Evolutionary conservation across 2,113 vertebrate species (phyloP), one percentile per base, ranked within the genome.

Genomic region (Chitala chitala): DNA sequence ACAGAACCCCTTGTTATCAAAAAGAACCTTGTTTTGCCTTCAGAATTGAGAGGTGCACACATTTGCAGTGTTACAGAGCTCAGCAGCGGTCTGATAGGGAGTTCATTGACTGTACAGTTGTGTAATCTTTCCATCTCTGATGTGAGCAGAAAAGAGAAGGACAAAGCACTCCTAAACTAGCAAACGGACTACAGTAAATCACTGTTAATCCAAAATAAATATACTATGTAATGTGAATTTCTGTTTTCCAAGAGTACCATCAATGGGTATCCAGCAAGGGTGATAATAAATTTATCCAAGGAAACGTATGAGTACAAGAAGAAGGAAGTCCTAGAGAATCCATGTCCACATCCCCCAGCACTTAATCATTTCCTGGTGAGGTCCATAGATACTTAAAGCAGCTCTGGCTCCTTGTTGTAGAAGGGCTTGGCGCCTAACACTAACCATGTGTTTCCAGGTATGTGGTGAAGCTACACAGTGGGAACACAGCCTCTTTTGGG

Each of bases 401-500:
- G 33, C 36, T n/a, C 61, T 22, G 4, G 12, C n/a, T 12, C 9
- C 38, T 40, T 31, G 38, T 46, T 46, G 5, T 66, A 3, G 7
- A 29, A 24, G 64, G 40, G 38, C 24, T 12, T 22, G 42, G 36
- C 40, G 44, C 63, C 9, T 26, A 26, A 66, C 40, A 17, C 40
- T 44, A 66, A 66, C 63, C 38, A 66, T 20, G n/a, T 66, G 63
- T 66, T 46, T 38, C n/a, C 7, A 40, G 36, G 38, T 46, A 13
- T 44, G 12, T 24, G 20, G 22, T 42, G 12, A 31, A 78, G 72
- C 63, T 78, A 74, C 68, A n/a, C n/a, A n/a, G n/a, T n/a, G n/a
- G n/a, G n/a, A n/a, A n/a, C n/a, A n/a, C n/a, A n/a, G n/a, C n/a
- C n/a, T n/a, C n/a, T n/a, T n/a, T n/a, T n/a, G n/a, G n/a, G n/a